A percentile compares a stretch with the other conserved stretches of the same genome.
Conservation (phyloP, 2,888 invertebrate species). For the Apamea monoglypha region DNA sequence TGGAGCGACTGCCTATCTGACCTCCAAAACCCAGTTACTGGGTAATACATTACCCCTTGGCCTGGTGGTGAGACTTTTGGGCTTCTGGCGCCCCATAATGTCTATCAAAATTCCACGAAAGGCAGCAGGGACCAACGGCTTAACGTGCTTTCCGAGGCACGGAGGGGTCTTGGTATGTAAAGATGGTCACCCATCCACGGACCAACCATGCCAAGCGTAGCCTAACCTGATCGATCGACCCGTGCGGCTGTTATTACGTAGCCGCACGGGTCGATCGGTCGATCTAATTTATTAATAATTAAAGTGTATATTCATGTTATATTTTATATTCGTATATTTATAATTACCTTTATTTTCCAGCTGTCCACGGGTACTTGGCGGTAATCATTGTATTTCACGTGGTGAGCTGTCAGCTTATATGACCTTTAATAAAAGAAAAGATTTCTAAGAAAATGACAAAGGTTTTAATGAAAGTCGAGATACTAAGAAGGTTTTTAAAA, state of each 20-base stretch:
- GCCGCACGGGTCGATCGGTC: neutral
- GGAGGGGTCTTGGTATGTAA: no score
- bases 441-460: neutral
- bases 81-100: no score
- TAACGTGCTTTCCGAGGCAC: no score
- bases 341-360: neutral
- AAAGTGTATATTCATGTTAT: no score
- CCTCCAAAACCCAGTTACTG: no score
- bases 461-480: conserved; percentile 37
- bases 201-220: neutral
- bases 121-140: no score
- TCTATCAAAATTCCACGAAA: no score
- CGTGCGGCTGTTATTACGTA: neutral
- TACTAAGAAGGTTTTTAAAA: conserved; percentile 11
- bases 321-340: no score
- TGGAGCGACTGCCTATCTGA: no score
- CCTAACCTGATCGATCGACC: neutral
- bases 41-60: no score
- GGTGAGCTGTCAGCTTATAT: neutral
- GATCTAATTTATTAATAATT: neutral
- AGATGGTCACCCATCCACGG: neutral
- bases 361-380: neutral
- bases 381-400: neutral
- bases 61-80: no score
- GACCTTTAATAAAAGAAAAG: conserved; percentile 8